Conservation (phyloP, 2,113 vertebrate genomes). For the Colistium nudipinnis region DNA sequence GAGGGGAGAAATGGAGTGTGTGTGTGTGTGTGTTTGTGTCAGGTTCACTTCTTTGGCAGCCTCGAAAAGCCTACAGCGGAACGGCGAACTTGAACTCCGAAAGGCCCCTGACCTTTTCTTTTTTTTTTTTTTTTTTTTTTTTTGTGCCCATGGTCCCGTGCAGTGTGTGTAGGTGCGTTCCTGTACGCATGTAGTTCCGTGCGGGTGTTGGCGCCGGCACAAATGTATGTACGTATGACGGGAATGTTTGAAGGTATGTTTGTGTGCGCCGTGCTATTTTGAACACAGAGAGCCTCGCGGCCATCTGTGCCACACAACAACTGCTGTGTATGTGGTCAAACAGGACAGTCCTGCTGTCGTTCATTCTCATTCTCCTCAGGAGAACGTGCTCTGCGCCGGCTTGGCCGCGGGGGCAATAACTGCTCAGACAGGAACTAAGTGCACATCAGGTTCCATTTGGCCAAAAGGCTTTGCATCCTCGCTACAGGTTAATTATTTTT, state of each 20-base stretch:
- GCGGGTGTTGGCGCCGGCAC: neutral
- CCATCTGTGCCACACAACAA: slow-evolving; percentile 24
- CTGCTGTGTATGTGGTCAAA: slow-evolving; percentile 29
- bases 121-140: neutral
- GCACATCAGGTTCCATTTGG: slow-evolving; percentile 23
- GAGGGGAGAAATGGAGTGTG: neutral
- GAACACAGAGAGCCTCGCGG: slow-evolving; percentile 15
- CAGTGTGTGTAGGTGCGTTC: neutral
- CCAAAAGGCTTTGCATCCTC: slow-evolving; percentile 20
- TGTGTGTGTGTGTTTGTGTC: neutral
- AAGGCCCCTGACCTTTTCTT: slow-evolving; percentile 18
- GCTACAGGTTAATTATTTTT: neutral
- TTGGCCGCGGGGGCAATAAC: neutral
- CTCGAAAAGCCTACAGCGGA: slow-evolving; percentile 19
- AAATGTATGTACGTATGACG: neutral
- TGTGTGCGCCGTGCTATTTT: slow-evolving; percentile 21
- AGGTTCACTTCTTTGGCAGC: neutral
- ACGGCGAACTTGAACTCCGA: slow-evolving; percentile 17
- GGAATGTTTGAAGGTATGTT: slow-evolving; percentile 3
- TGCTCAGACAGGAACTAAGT: slow-evolving; percentile 18
- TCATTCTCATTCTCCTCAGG: slow-evolving; percentile 11
- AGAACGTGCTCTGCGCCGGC: neutral
- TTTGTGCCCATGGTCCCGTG: neutral
- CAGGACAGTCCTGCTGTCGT: slow-evolving; percentile 21
- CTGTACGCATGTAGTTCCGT: neutral